These are phyloP conservation scores for Orbicella faveolata DNA, from an alignment of 64 coral and sea anemone species.

Conservation along the genomic window DNA sequence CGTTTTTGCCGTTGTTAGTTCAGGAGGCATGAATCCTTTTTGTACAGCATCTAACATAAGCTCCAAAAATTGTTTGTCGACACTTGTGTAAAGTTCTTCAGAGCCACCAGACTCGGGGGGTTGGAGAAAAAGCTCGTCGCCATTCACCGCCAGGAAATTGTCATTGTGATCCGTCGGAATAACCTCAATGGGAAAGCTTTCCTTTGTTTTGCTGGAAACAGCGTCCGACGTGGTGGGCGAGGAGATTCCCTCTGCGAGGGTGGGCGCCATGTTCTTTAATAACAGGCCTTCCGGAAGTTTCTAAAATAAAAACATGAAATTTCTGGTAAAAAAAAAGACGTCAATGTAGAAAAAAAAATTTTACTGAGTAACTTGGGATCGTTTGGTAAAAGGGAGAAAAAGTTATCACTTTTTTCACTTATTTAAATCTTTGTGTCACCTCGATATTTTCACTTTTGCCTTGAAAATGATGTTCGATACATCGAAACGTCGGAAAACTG, in stretches of 20 bases:
- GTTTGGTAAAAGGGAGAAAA: too few species aligned
- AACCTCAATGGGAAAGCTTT: conserved; percentile 11
- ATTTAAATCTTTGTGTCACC: too few species aligned
- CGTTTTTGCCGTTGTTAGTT: background rate
- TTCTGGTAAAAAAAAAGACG: background rate
- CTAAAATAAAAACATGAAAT: background rate
- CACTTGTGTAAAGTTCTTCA: conserved; percentile 49
- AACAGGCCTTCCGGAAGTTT: conserved; percentile 23
- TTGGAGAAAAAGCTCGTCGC: background rate
- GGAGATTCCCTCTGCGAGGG: conserved; percentile 18
- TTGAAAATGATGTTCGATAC: too few species aligned
- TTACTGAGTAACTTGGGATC: too few species aligned
- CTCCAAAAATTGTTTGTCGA: conserved; percentile 77
- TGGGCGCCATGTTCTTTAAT: conserved; percentile 16
- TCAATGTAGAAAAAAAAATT: background rate
- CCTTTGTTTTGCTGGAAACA: background rate
- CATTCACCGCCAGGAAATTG: background rate
- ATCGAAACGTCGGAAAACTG: too few species aligned
- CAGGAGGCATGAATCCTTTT: conserved; percentile 63
- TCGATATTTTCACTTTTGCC: too few species aligned
- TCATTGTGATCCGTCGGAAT: conserved; percentile 40
- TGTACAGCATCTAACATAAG: conserved; percentile 86
- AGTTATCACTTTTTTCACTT: too few species aligned
- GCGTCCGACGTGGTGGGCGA: background rate
- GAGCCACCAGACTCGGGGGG: background rate